A percentile compares a stretch with the other conserved stretches of the same genome.
Conservation (phyloP, 2,113 vertebrate species). For the Takifugu flavidus region DNA sequence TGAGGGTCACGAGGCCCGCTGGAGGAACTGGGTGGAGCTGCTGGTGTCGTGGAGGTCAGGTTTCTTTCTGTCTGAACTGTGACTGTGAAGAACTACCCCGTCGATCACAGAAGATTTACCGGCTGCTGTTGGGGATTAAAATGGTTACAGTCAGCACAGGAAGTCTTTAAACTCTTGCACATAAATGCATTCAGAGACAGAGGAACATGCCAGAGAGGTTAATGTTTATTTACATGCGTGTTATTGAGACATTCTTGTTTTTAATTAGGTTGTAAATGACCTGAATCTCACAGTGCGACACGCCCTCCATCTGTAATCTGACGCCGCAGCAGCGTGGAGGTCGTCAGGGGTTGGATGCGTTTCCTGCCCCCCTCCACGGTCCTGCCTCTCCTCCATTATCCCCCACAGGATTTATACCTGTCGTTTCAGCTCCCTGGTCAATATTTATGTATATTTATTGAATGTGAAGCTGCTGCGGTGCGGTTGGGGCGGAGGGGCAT, state of each 20-base stretch:
- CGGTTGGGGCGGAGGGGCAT: slow-evolving; percentile 37
- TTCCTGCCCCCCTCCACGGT: slow-evolving; percentile 27
- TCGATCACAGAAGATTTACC: too few relatives aligned
- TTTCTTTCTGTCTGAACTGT: too few relatives aligned
- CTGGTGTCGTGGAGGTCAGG: background rate
- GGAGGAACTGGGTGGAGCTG: background rate
- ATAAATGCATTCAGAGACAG: too few relatives aligned
- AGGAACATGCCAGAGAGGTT: too few relatives aligned
- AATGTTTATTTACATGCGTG: too few relatives aligned
- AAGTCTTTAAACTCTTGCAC: background rate
- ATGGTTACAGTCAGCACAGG: background rate
- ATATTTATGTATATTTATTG: slow-evolving; percentile 72
- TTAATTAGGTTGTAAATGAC: too few relatives aligned
- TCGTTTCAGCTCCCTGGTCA: slow-evolving; percentile 49
- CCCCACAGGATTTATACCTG: slow-evolving; percentile 56
- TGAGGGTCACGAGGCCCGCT: background rate
- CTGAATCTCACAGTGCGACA: background rate
- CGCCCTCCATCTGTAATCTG: background rate
- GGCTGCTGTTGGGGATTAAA: too few relatives aligned
- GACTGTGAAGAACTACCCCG: too few relatives aligned
- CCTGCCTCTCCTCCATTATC: slow-evolving; percentile 42
- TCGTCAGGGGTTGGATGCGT: slow-evolving; percentile 47
- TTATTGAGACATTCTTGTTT: too few relatives aligned
- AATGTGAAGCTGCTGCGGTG: slow-evolving; percentile 46
- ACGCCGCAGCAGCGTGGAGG: slow-evolving; percentile 7